Percentiles rank a stretch among this genome's conserved stretches.
Conservation (phyloP, 2,888 invertebrate genomes). For the Eurois occulta region DNA sequence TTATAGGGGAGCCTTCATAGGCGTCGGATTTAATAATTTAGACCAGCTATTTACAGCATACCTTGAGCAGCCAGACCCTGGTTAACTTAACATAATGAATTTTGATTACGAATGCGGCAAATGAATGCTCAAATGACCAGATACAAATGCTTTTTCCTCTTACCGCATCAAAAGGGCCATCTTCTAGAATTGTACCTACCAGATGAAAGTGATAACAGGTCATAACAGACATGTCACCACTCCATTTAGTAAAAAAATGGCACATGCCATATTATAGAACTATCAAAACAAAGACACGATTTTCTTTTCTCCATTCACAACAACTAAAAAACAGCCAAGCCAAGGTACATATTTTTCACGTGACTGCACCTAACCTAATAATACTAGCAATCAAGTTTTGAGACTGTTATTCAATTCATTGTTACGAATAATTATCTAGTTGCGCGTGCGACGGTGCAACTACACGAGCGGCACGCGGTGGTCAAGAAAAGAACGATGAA, state of each 20-base stretch:
- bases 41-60: too few species aligned
- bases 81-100: too few species aligned
- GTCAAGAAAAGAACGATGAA: background rate
- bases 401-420: constrained; percentile 46
- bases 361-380: constrained; percentile 31
- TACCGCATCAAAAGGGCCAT: too few species aligned
- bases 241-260: background rate
- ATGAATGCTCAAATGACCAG: too few species aligned
- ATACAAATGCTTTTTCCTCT: too few species aligned
- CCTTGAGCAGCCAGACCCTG: too few species aligned
- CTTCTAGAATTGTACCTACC: too few species aligned
- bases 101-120: too few species aligned
- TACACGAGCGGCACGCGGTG: background rate
- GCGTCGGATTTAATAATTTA: too few species aligned
- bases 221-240: too few species aligned
- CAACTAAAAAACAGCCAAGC: background rate
- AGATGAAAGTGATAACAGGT: background rate
- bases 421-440: constrained; percentile 41
- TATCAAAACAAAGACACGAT: background rate
- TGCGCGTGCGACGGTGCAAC: constrained; percentile 16
- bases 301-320: background rate
- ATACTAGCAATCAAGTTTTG: constrained; percentile 40
- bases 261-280: background rate
- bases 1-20: too few species aligned
- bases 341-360: constrained; percentile 7